Conservation (phyloP, 2,113 vertebrate genomes). For the Otis tarda region DNA sequence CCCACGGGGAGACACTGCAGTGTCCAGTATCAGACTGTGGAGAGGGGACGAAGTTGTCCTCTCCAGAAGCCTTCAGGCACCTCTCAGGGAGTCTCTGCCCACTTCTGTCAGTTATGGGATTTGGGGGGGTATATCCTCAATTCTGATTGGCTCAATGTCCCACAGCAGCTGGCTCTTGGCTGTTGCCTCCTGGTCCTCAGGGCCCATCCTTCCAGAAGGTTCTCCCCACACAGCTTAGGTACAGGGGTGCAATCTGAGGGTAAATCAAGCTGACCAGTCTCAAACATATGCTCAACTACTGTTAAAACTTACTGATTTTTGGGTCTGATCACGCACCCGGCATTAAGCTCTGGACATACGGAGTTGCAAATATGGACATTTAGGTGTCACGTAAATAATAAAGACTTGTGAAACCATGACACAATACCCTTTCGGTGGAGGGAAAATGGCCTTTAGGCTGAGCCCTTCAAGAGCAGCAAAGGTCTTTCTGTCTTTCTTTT, state of each 20-base stretch:
- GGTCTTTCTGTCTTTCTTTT: background rate
- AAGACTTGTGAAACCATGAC: accelerated
- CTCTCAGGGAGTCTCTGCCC: background rate
- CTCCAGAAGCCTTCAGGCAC: background rate
- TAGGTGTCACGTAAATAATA: background rate
- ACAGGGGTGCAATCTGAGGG: background rate
- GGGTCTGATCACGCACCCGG: background rate
- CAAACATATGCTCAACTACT: accelerated
- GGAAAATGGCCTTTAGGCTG: background rate
- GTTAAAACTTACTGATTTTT: background rate
- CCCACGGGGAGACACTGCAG: accelerated
- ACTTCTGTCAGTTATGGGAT: background rate
- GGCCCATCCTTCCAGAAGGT: background rate
- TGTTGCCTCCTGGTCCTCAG: background rate
- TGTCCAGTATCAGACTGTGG: background rate
- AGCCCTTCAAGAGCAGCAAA: background rate
- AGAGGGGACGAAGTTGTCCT: accelerated
- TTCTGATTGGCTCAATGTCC: background rate
- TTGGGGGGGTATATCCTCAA: background rate
- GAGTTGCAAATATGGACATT: background rate
- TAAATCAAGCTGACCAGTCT: background rate
- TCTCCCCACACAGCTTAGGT: background rate
- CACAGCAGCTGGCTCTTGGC: background rate
- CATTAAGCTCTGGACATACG: background rate
- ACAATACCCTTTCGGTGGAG: background rate